Evolutionary conservation across 2,888 invertebrate genomes (phyloP), one percentile per base, ranked within the genome.

Genomic region (Malacosoma neustria): DNA sequence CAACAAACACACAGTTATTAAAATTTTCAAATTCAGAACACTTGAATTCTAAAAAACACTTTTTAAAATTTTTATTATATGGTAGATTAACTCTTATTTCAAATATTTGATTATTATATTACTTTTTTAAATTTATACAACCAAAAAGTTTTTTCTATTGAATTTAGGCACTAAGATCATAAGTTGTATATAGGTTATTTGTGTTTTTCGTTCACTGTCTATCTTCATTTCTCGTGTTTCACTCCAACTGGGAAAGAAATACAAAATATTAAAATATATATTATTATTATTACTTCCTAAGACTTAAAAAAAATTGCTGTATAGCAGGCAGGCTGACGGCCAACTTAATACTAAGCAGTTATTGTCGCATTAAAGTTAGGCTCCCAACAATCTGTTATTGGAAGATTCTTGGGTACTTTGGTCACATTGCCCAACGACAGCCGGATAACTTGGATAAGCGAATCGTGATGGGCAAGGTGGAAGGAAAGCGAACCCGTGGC

Each of bases 181-280:
- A 66, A 66, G 57, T 42, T 46, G 22, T 50, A 40, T 57, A 45
- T 51, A 48, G 48, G 40, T 48, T 39, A 36, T 49, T 50, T 51
- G 47, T 51, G 49, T 56, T 49, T 49, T 42, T 49, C 45, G 42
- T 49, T n/a, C 32, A 31, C 36, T 47, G 45, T 43, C 71, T 64
- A 69, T 70, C 55, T 67, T 75, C 81, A 81, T 81, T 65, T 71
- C 80, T 70, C 62, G 62, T 49, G 46, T 49, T 22, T 58, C 68
- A 48, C 53, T 43, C 61, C 61, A 63, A 52, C 76, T 77, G 71
- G 22, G 5, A 22, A 22, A 9, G 22, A 22, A 4, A 22, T 22
- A 59, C 40, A 48, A 57, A 62, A 46, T 52, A 49, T 42, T 48
- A 64, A 22, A 22, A 1, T 22, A 22, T 22, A 22, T 22, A 22